phyloP scores from a whole-genome alignment of 2,113 vertebrate genomes.

The Myiozetetes cayanensis region DNA sequence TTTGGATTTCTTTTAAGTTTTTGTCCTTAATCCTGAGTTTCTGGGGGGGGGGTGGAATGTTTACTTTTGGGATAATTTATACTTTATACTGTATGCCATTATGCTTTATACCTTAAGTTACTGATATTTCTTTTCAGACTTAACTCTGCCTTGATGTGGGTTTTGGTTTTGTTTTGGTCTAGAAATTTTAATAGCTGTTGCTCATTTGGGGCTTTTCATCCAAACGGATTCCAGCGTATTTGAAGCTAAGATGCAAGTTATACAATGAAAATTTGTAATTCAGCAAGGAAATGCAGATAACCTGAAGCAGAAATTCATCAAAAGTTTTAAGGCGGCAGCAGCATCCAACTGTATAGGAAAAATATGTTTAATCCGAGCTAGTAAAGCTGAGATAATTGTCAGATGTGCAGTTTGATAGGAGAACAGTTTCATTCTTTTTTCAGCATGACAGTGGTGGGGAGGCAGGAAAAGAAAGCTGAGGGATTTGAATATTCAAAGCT shows the following conservation, averaged over 20 bases:
- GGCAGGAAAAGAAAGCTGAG: neutral
- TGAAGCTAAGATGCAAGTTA: neutral
- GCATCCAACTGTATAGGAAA: neutral
- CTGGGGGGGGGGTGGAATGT: slow-evolving; percentile 3
- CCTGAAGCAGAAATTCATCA: neutral
- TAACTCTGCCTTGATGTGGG: slow-evolving; percentile 7
- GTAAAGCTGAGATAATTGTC: neutral
- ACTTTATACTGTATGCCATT: neutral
- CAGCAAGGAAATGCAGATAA: neutral
- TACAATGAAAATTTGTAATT: neutral
- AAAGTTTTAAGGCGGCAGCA: neutral
- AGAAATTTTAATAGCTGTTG: slow-evolving; percentile 42
- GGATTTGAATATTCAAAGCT: neutral
- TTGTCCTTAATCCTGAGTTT: slow-evolving; percentile 47
- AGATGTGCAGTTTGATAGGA: neutral
- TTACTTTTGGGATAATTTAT: slow-evolving; percentile 35
- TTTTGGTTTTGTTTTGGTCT: slow-evolving; percentile 57
- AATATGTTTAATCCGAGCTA: neutral
- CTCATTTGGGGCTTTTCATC: slow-evolving; percentile 8
- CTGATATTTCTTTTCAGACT: neutral
- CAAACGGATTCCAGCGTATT: neutral
- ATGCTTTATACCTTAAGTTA: neutral
- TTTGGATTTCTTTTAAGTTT: slow-evolving; percentile 37
- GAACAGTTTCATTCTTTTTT: neutral
- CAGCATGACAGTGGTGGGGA: neutral